phyloP scores from a whole-genome alignment of 2,113 vertebrate species.

The Forbesichthys papilliferus region DNA sequence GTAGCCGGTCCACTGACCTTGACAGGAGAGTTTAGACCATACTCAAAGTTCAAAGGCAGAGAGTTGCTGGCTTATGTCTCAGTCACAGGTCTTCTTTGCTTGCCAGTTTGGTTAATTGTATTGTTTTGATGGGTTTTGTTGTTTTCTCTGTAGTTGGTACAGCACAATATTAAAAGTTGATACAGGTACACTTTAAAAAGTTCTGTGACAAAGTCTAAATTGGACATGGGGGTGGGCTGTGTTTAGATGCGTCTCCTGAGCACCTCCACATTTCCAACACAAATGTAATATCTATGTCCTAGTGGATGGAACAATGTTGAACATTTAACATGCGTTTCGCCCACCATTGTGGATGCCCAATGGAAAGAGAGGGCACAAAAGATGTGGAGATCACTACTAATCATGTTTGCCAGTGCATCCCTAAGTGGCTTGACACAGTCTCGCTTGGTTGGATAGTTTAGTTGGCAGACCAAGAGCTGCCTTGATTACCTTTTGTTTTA shows the following conservation, averaged over 20 bases:
- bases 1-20: constrained; percentile 37
- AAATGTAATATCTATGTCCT: constrained; percentile 6
- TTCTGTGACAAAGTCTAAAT: not conserved
- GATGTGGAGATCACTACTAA: constrained; percentile 42
- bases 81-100: not conserved
- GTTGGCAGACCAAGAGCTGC: constrained; percentile 34
- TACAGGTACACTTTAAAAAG: not conserved
- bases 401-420: constrained; percentile 20
- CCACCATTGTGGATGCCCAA: constrained; percentile 27
- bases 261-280: not conserved
- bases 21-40: constrained; percentile 35
- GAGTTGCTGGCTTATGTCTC: constrained; percentile 6
- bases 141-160: not conserved
- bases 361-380: constrained; percentile 34
- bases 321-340: not conserved
- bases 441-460: constrained; percentile 36
- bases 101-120: not conserved
- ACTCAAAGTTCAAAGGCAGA: constrained; percentile 43
- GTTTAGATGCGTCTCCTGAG: no score
- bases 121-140: constrained; percentile 4
- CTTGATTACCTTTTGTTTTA: constrained; percentile 15
- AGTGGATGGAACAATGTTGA: constrained; percentile 1
- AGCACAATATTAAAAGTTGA: not conserved
- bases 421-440: constrained; percentile 37
- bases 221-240: no score